Percentiles rank a stretch among this genome's conserved stretches.
phyloP scores from a whole-genome alignment of 1,140 invertebrate species.

The Drosophila rufa region DNA sequence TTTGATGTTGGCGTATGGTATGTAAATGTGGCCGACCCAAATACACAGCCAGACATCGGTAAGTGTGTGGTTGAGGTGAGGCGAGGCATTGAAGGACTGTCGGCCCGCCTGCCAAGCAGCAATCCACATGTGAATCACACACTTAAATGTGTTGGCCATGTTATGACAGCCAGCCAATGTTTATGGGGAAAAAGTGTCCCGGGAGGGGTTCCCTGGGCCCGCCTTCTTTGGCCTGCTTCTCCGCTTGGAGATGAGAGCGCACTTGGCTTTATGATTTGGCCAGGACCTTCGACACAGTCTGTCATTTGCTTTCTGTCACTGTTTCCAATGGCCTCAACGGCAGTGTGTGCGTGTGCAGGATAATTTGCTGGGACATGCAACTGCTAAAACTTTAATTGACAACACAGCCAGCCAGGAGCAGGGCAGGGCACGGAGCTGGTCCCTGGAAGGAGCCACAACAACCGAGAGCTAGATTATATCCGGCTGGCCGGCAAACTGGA shows the following conservation, averaged over 20 bases:
- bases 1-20: conserved; percentile 11
- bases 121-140: conserved; percentile 63
- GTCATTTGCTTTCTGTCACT: conserved; percentile 47
- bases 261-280: conserved; percentile 50
- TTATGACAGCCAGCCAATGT: conserved; percentile 53
- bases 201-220: neutral
- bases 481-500: conserved; percentile 4
- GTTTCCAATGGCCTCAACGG: conserved; percentile 22
- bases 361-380: conserved; percentile 75
- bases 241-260: conserved; percentile 38
- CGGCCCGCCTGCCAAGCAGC: conserved; percentile 26
- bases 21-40: conserved; percentile 15
- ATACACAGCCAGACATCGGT: conserved; percentile 21
- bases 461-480: conserved; percentile 30
- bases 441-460: neutral
- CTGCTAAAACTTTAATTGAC: conserved; percentile 77
- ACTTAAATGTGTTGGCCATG: conserved; percentile 45
- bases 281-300: conserved; percentile 33
- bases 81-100: neutral
- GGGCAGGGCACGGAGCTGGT: neutral
- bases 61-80: conserved; percentile 28
- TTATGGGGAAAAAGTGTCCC: conserved; percentile 58
- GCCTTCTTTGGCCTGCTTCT: conserved; percentile 32
- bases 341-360: conserved; percentile 42
- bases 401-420: conserved; percentile 22